These are phyloP conservation scores for Lepidochitona cinerea DNA, from an alignment of 2,888 invertebrate genomes.

Conservation along the genomic window DNA sequence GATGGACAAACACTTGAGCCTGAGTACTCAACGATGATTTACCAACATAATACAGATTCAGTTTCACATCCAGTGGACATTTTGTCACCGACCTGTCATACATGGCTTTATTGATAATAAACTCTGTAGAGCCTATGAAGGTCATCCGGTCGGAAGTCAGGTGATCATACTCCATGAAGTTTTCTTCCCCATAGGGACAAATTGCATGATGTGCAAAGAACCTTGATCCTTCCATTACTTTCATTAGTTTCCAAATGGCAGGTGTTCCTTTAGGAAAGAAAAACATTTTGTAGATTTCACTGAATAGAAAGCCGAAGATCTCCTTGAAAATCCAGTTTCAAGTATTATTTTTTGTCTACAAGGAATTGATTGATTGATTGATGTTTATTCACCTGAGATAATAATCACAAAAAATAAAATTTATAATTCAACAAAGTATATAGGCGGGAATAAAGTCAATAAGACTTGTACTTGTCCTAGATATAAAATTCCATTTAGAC, in stretches of 20 bases:
- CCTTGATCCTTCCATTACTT: background rate
- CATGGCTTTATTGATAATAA: conserved; percentile 14
- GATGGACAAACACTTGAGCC: background rate
- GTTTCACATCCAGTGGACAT: conserved; percentile 15
- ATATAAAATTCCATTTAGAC: no score
- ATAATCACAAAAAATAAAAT: no score
- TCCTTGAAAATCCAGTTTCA: no score
- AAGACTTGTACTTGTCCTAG: no score
- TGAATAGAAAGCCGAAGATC: no score
- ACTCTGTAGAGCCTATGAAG: conserved; percentile 32
- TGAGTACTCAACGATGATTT: conserved; percentile 26
- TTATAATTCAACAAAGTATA: no score
- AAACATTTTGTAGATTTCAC: no score
- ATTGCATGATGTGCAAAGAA: background rate
- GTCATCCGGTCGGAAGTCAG: conserved; percentile 26
- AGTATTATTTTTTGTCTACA: no score
- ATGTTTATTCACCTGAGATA: no score
- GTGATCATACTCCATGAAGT: conserved; percentile 32
- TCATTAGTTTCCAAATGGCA: background rate
- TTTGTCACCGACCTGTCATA: conserved; percentile 9
- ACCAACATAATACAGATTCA: conserved; percentile 33
- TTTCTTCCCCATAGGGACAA: background rate
- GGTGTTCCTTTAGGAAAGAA: background rate
- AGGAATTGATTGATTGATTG: no score
- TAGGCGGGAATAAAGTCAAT: no score